phyloP scores from a whole-genome alignment of 2,113 vertebrate species.

The Agapornis roseicollis region DNA sequence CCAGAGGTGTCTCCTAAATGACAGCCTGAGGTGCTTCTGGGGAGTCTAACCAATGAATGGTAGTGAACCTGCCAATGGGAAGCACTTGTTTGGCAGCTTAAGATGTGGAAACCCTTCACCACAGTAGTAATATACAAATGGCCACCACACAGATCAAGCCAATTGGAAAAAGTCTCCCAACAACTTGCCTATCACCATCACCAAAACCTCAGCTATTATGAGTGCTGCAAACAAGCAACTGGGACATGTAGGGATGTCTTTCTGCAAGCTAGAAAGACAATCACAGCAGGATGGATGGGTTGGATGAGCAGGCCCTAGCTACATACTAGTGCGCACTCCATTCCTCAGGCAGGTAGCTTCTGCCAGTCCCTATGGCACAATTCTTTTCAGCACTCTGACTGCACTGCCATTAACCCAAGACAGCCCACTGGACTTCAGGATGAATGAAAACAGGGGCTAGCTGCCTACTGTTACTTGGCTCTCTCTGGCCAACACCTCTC shows the following conservation, averaged over 20 bases:
- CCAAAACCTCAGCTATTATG: neutral
- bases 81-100: neutral
- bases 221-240: slow-evolving; percentile 1
- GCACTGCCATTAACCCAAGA: neutral
- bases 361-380: neutral
- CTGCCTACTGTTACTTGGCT: neutral
- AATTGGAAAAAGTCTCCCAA: neutral
- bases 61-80: neutral
- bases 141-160: neutral
- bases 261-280: neutral
- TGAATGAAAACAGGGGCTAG: neutral
- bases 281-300: neutral
- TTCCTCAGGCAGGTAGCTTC: neutral
- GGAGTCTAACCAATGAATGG: neutral
- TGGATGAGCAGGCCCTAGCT: neutral
- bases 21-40: neutral
- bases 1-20: neutral
- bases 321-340: accelerated
- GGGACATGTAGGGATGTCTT: neutral
- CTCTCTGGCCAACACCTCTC: neutral
- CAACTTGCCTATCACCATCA: neutral
- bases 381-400: neutral
- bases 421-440: neutral
- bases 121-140: neutral
- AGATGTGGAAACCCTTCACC: neutral